Evolutionary conservation across 2,888 invertebrate genomes (phyloP).

Genomic region (Periphyllus acericola): DNA sequence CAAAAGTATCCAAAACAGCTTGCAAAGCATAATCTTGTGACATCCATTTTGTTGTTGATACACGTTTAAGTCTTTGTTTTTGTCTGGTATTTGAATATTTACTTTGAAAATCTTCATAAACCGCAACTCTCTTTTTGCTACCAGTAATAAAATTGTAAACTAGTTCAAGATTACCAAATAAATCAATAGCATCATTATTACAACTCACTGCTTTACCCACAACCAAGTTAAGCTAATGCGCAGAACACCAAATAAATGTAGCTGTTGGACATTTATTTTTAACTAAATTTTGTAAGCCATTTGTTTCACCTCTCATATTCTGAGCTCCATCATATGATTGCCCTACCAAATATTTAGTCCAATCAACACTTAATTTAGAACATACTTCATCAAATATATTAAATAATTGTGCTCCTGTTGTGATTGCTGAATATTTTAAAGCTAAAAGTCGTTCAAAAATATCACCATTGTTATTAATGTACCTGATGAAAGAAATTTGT

Average conservation of each 20-base stretch:
- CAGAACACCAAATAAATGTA: conserved; percentile 65
- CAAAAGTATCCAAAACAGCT: not conserved
- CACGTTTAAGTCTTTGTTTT: not conserved
- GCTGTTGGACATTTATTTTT: conserved; percentile 65
- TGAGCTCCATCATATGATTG: conserved; percentile 66
- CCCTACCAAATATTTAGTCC: conserved; percentile 60
- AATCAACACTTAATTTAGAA: not conserved
- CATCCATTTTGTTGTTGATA: not conserved
- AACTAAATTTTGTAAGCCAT: conserved; percentile 64
- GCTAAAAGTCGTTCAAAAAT: conserved; percentile 8
- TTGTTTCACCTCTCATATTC: conserved; percentile 66
- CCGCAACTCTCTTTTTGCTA: not conserved
- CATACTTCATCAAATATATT: not conserved
- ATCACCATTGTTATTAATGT: not conserved
- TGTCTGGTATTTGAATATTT: not conserved
- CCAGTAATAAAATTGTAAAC: not conserved
- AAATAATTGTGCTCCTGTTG: not conserved
- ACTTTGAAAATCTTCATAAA: not conserved
- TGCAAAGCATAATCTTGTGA: not conserved
- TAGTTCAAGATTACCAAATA: not conserved
- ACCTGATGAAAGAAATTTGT: not conserved
- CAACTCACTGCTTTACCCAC: not conserved
- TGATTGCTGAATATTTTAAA: conserved; percentile 14
- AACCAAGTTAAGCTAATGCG: conserved; percentile 65
- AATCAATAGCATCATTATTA: not conserved